Conservation (phyloP, 2,113 vertebrate genomes). For the Notechis scutatus region DNA sequence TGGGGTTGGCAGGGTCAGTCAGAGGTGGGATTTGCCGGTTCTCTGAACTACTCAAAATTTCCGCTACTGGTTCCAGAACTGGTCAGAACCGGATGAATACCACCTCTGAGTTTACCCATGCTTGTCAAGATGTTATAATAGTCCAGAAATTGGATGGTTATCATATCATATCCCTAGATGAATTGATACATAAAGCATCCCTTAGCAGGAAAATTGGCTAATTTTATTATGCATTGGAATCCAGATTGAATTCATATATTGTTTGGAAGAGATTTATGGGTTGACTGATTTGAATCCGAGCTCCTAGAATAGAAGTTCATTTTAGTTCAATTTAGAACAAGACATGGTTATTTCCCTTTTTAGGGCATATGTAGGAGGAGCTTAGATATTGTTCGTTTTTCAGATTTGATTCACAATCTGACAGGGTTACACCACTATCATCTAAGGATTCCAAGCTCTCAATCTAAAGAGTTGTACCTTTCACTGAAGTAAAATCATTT, state of each 20-base stretch:
- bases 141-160: not conserved
- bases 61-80: too few species aligned
- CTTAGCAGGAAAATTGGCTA: not conserved
- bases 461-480: not conserved
- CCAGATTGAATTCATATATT: not conserved
- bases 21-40: too few species aligned
- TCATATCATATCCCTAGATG: not conserved
- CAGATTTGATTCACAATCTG: not conserved
- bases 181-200: not conserved
- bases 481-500: not conserved
- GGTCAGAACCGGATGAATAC: too few species aligned
- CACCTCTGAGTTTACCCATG: too few species aligned
- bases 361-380: not conserved
- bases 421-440: not conserved
- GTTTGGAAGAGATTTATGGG: not conserved
- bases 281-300: not conserved
- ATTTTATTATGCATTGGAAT: not conserved
- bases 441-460: not conserved
- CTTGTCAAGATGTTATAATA: not conserved
- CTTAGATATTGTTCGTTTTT: not conserved
- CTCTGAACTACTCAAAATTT: too few species aligned
- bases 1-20: too few species aligned
- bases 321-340: not conserved
- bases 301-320: not conserved
- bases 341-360: not conserved